Evolutionary conservation across 2,888 invertebrate genomes (phyloP).

Genomic region (Pherbina coryleti): DNA sequence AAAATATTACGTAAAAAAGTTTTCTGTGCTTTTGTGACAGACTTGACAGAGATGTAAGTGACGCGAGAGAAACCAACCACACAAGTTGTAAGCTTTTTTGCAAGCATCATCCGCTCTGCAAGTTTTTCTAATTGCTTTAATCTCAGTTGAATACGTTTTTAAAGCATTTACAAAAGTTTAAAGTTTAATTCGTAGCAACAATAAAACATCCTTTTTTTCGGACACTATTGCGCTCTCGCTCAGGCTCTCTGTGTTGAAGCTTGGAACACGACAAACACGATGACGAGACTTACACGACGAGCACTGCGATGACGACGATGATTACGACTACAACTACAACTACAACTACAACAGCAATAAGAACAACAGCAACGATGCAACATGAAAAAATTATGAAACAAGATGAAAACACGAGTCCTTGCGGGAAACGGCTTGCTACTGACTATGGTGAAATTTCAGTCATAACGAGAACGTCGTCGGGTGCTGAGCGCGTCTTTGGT

Average conservation of each 20-base stretch:
- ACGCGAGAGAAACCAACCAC: too few species aligned
- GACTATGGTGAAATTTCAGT: conserved; percentile 67
- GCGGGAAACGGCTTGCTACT: conserved; percentile 34
- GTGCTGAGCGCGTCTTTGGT: conserved; percentile 65
- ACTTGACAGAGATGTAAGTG: neutral
- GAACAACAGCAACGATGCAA: conserved; percentile 13
- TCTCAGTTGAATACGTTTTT: neutral
- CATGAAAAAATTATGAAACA: conserved; percentile 14
- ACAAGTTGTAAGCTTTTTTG: too few species aligned
- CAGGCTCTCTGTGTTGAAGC: neutral
- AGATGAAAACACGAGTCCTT: conserved; percentile 39
- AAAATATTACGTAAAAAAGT: too few species aligned
- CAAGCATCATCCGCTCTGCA: neutral
- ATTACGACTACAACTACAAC: conserved; percentile 17
- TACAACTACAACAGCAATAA: neutral
- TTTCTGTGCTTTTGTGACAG: neutral
- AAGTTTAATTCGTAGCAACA: neutral
- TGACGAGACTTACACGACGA: neutral
- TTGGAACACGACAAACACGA: conserved; percentile 6
- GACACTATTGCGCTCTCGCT: neutral
- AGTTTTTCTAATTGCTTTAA: neutral
- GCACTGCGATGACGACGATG: conserved; percentile 16
- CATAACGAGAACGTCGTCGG: conserved; percentile 70
- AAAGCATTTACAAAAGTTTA: conserved; percentile 1
- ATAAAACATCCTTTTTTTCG: neutral